These are phyloP conservation scores for Drosophila rhopaloa DNA, from an alignment of 1,140 invertebrate species.

Conservation along the genomic window DNA sequence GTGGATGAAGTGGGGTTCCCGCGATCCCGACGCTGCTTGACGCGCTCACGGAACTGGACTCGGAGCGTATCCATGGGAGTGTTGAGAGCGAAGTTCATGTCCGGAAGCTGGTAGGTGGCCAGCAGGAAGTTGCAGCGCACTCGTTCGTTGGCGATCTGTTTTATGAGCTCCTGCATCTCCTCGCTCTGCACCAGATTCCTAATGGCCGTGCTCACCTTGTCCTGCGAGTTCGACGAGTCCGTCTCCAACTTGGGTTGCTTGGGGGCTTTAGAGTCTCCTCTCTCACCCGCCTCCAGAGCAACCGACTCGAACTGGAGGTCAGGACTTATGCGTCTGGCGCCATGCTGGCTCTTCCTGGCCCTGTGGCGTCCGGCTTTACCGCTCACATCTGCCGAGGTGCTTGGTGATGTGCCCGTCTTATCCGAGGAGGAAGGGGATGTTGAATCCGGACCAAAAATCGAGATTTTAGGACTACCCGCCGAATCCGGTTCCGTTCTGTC, in stretches of 20 bases:
- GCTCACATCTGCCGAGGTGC: constrained; percentile 1
- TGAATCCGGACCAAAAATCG: not conserved
- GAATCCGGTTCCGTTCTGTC: not conserved
- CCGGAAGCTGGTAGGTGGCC: constrained; percentile 65
- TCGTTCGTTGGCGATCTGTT: constrained; percentile 53
- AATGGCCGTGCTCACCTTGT: constrained; percentile 12
- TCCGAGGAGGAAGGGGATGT: constrained; percentile 5
- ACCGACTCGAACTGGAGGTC: constrained; percentile 63
- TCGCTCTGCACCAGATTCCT: constrained; percentile 16
- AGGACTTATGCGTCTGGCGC: constrained; percentile 41
- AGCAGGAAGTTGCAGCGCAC: constrained; percentile 68
- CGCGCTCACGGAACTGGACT: constrained; percentile 48
- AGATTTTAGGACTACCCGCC: not conserved
- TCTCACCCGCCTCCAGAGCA: constrained; percentile 10
- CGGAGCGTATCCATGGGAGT: constrained; percentile 21
- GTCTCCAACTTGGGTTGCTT: constrained; percentile 1
- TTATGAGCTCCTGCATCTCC: constrained; percentile 38
- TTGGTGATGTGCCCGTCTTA: constrained; percentile 6
- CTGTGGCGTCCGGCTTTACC: constrained; percentile 33
- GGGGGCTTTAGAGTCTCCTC: not conserved
- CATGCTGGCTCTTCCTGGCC: constrained; percentile 55
- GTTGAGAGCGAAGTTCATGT: constrained; percentile 64
- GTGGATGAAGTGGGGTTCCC: not conserved
- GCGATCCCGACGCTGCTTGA: constrained; percentile 33
- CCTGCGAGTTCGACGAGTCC: not conserved